These are phyloP conservation scores for Lithophane leautieri DNA, from an alignment of 2,888 invertebrate genomes.

Conservation along the genomic window DNA sequence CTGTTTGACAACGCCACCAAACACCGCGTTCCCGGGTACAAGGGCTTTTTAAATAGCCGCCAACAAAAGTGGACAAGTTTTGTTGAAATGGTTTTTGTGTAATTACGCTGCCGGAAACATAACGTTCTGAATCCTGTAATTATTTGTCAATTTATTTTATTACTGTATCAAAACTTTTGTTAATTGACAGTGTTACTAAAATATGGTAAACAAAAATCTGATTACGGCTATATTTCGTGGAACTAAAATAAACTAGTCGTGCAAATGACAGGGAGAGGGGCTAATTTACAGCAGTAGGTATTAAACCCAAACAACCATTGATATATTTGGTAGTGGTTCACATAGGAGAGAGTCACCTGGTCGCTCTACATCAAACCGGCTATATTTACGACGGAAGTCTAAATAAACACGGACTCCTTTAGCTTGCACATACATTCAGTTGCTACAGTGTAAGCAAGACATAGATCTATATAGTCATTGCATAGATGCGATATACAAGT, in stretches of 20 bases:
- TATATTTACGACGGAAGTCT: slow-evolving; percentile 48
- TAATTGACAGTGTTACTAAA: slow-evolving; percentile 16
- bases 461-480: too few relatives aligned
- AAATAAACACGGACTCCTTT: neutral
- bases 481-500: too few relatives aligned
- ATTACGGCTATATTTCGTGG: slow-evolving; percentile 6
- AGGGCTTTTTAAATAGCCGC: slow-evolving; percentile 35
- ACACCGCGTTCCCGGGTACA: slow-evolving; percentile 8
- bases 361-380: slow-evolving; percentile 57
- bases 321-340: slow-evolving; percentile 32
- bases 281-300: slow-evolving; percentile 23
- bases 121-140: slow-evolving; percentile 27
- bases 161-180: slow-evolving; percentile 15
- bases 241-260: slow-evolving; percentile 41
- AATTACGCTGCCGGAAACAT: slow-evolving; percentile 46
- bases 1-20: slow-evolving; percentile 32
- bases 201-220: slow-evolving; percentile 5
- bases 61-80: slow-evolving; percentile 40
- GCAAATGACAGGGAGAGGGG: slow-evolving; percentile 15
- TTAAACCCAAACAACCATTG: slow-evolving; percentile 34
- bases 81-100: slow-evolving; percentile 22
- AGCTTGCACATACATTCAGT: slow-evolving; percentile 16
- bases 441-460: too few relatives aligned
- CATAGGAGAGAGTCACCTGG: slow-evolving; percentile 26
- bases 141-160: slow-evolving; percentile 10